phyloP scores from a whole-genome alignment of 2,888 invertebrate species.

The Aricia artaxerxes region DNA sequence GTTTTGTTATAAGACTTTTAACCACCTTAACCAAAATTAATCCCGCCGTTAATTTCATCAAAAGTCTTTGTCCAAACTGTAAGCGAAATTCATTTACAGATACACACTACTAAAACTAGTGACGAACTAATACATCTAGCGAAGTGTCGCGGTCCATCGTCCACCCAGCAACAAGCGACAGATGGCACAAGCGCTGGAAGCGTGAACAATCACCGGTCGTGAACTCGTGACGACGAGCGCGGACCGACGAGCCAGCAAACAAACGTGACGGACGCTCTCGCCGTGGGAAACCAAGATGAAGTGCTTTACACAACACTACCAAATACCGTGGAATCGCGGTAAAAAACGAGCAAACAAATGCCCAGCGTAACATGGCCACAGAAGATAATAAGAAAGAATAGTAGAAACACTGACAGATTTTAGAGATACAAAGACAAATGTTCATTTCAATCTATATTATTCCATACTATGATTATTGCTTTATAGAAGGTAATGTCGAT shows the following conservation, averaged over 20 bases:
- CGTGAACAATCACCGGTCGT: conserved; percentile 10
- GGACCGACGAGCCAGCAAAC: not conserved
- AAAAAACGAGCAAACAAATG: not conserved
- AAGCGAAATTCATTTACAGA: not conserved
- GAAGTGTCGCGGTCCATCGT: not conserved
- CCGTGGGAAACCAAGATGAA: conserved; percentile 7
- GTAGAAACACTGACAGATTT: too few species aligned
- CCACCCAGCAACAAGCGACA: not conserved
- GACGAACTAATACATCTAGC: not conserved
- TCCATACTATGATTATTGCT: too few species aligned
- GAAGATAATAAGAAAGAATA: not conserved
- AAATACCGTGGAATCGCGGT: not conserved
- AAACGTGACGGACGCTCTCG: conserved; percentile 5
- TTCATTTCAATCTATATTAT: too few species aligned
- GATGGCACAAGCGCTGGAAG: conserved; percentile 11
- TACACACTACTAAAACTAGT: too few species aligned
- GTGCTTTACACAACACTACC: not conserved
- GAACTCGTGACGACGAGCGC: conserved; percentile 16
- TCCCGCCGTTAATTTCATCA: too few species aligned
- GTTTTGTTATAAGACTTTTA: not conserved
- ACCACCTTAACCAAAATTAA: not conserved
- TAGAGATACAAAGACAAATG: too few species aligned
- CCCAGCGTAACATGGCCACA: not conserved
- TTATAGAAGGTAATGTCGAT: too few species aligned
- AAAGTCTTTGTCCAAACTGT: not conserved